Conservation (phyloP, 2,797 vertebrate species). For the Lindbergichthys nudifrons region DNA sequence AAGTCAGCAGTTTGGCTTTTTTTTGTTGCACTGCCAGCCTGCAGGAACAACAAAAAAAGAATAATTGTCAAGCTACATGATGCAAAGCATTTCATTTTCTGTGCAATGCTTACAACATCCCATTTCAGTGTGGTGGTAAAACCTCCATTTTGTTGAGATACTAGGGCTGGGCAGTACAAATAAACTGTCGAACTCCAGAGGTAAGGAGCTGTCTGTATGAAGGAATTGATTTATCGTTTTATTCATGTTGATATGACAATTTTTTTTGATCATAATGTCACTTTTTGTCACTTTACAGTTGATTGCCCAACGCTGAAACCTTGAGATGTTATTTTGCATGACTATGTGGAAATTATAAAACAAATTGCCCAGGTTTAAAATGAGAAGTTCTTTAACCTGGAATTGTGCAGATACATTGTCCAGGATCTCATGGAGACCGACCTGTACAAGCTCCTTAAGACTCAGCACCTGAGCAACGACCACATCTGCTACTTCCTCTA, state of each 20-base stretch:
- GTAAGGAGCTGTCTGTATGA: background rate
- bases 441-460: constrained; percentile 93
- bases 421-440: constrained; percentile 97
- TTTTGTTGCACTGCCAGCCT: background rate
- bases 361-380: background rate
- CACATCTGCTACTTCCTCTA: constrained; percentile 96
- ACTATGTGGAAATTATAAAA: background rate
- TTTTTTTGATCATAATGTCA: background rate
- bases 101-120: background rate
- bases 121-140: background rate
- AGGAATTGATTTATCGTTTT: background rate
- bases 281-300: background rate
- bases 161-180: background rate
- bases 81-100: background rate
- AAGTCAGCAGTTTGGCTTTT: background rate
- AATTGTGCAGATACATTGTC: constrained; percentile 88
- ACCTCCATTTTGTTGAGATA: background rate
- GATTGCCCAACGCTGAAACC: background rate
- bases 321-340: background rate
- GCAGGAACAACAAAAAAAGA: background rate
- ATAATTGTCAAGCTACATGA: background rate
- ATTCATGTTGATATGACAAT: background rate
- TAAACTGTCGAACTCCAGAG: background rate
- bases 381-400: constrained; percentile 61
- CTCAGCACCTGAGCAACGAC: constrained; percentile 92